phyloP scores from a whole-genome alignment of 2,113 vertebrate genomes.

The Stigmatopora argus region DNA sequence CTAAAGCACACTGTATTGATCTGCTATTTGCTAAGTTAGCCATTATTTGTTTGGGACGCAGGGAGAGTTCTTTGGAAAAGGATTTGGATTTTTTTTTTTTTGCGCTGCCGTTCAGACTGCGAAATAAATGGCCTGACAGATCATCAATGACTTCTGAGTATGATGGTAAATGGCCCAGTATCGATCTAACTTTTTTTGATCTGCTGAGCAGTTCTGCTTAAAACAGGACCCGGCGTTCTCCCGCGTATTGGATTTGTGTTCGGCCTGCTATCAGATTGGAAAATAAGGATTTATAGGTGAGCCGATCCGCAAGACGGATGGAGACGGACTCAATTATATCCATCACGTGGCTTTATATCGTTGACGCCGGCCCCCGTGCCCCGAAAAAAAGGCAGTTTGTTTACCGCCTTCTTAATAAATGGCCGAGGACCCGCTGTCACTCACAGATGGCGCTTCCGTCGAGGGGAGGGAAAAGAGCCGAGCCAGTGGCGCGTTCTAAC shows the following conservation, averaged over 20 bases:
- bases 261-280: slow-evolving; percentile 48
- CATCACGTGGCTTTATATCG: slow-evolving; percentile 45
- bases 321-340: slow-evolving; percentile 41
- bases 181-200: slow-evolving; percentile 53
- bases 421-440: slow-evolving; percentile 63
- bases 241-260: slow-evolving; percentile 53
- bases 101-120: slow-evolving; percentile 36
- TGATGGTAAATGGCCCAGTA: slow-evolving; percentile 59
- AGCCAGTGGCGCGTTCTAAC: slow-evolving; percentile 59
- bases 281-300: slow-evolving; percentile 53
- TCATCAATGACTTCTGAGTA: slow-evolving; percentile 61
- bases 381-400: slow-evolving; percentile 57
- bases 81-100: slow-evolving; percentile 20
- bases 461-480: slow-evolving; percentile 28
- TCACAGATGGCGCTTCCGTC: slow-evolving; percentile 70
- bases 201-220: slow-evolving; percentile 44
- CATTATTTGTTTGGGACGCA: slow-evolving; percentile 66
- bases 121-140: slow-evolving; percentile 61
- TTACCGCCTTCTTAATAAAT: slow-evolving; percentile 62
- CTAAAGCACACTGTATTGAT: slow-evolving; percentile 59
- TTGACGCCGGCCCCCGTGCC: slow-evolving; percentile 45
- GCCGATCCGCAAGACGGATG: slow-evolving; percentile 42
- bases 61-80: slow-evolving; percentile 60
- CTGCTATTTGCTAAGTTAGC: slow-evolving; percentile 45
- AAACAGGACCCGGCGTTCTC: slow-evolving; percentile 50